phyloP scores from a whole-genome alignment of 2,113 vertebrate genomes.

The Syngnathus scovelli region DNA sequence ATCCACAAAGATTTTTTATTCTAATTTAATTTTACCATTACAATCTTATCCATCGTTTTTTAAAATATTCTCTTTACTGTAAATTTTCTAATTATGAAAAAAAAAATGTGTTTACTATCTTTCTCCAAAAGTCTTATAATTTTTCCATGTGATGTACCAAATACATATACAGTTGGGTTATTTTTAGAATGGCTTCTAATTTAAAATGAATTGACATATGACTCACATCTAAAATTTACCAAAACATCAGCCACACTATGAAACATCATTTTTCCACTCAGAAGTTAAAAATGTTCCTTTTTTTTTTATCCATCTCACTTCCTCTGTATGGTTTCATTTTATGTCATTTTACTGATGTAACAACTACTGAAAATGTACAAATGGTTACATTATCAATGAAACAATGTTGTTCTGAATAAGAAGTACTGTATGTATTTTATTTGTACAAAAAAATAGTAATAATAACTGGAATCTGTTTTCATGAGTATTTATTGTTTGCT shows the following conservation, averaged over 20 bases:
- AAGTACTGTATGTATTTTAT: slow-evolving; percentile 51
- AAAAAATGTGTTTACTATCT: no score
- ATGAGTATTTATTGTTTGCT: slow-evolving; percentile 58
- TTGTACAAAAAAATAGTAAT: slow-evolving; percentile 40
- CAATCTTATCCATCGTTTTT: no score
- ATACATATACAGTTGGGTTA: background rate
- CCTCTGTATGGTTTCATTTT: slow-evolving; percentile 32
- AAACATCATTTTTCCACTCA: background rate
- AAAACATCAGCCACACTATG: background rate
- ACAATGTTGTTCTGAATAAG: slow-evolving; percentile 30
- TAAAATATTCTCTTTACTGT: background rate
- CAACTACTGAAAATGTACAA: slow-evolving; percentile 58
- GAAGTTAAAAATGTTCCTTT: background rate
- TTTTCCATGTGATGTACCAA: background rate
- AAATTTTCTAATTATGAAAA: background rate
- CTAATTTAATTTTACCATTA: no score
- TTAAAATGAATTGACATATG: background rate
- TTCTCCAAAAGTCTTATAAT: background rate
- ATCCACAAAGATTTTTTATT: no score
- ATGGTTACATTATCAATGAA: slow-evolving; percentile 41
- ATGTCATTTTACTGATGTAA: slow-evolving; percentile 36
- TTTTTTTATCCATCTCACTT: slow-evolving; percentile 18
- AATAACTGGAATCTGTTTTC: slow-evolving; percentile 39
- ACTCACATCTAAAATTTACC: background rate
- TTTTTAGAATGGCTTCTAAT: background rate